Conservation (phyloP, 2,888 invertebrate genomes). For the Cotesia congregata region DNA sequence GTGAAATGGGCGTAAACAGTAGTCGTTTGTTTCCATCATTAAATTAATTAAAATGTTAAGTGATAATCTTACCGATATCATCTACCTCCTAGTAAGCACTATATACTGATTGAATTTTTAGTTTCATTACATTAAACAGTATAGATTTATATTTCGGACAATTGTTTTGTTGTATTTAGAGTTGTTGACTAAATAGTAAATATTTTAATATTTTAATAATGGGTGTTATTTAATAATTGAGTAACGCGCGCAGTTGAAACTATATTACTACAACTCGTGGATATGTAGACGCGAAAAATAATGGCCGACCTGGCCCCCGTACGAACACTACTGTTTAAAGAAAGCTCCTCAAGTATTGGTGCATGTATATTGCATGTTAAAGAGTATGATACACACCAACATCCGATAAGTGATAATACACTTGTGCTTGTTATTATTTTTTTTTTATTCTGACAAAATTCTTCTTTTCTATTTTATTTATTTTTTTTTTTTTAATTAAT, state of each 20-base stretch:
- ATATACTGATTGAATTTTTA: background rate
- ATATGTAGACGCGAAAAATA: constrained; percentile 54
- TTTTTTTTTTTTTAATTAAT: no score
- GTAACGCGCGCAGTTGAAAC: constrained; percentile 2
- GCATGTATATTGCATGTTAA: background rate
- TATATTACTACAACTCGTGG: constrained; percentile 7
- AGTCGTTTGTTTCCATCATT: background rate
- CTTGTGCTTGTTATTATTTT: background rate
- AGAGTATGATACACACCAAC: background rate
- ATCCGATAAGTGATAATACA: background rate
- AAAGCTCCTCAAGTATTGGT: background rate
- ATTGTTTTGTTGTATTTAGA: background rate
- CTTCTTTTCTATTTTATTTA: no score
- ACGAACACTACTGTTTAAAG: background rate
- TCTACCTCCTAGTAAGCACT: background rate
- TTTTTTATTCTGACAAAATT: background rate
- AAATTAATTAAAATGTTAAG: constrained; percentile 9
- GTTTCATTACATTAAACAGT: background rate
- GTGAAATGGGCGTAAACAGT: constrained; percentile 28
- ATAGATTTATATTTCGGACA: background rate
- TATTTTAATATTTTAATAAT: background rate
- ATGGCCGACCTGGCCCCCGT: constrained; percentile 56
- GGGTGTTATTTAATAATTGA: background rate
- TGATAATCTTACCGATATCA: constrained; percentile 1
- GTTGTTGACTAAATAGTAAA: background rate